These are phyloP conservation scores for Erynnis tages DNA, from an alignment of 2,888 invertebrate species.

Conservation along the genomic window DNA sequence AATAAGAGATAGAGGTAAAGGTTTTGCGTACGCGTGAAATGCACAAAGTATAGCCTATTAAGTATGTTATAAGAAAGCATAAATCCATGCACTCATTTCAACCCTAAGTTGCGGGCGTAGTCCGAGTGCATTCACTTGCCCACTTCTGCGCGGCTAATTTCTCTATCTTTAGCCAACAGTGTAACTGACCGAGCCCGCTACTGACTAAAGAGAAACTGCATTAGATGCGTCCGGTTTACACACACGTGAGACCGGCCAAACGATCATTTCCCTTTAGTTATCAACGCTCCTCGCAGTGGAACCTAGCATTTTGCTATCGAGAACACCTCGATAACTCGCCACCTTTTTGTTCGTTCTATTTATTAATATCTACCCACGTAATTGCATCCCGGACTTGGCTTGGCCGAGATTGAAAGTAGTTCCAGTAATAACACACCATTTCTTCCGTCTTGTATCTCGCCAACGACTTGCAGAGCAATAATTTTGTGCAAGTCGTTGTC, in stretches of 20 bases:
- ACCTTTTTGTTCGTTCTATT: slow-evolving; percentile 25
- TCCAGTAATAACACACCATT: slow-evolving; percentile 41
- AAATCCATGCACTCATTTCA: slow-evolving; percentile 3
- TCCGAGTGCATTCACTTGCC: slow-evolving; percentile 68
- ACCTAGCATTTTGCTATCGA: slow-evolving; percentile 12
- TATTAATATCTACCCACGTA: slow-evolving; percentile 22
- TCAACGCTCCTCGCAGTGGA: slow-evolving; percentile 18
- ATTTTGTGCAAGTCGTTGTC: slow-evolving; percentile 57
- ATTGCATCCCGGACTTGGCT: slow-evolving; percentile 11
- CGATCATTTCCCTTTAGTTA: slow-evolving; percentile 42
- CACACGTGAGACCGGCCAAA: slow-evolving; percentile 49
- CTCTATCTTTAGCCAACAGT: slow-evolving; percentile 78
- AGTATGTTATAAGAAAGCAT: neutral
- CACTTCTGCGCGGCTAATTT: slow-evolving; percentile 72
- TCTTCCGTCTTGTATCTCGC: slow-evolving; percentile 43
- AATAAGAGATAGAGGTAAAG: too few species aligned
- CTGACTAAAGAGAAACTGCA: slow-evolving; percentile 74
- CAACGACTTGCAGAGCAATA: slow-evolving; percentile 47
- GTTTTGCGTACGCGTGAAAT: too few species aligned
- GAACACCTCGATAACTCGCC: slow-evolving; percentile 21
- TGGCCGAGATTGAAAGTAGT: slow-evolving; percentile 47
- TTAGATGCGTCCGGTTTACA: slow-evolving; percentile 75
- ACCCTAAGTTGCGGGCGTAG: slow-evolving; percentile 20
- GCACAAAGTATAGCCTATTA: too few species aligned
- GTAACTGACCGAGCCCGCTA: slow-evolving; percentile 72